A percentile compares a stretch with the other conserved stretches of the same genome.
These are phyloP conservation scores for Ceyx cyanopectus DNA, from an alignment of 2,113 vertebrate genomes.

Conservation along the genomic window DNA sequence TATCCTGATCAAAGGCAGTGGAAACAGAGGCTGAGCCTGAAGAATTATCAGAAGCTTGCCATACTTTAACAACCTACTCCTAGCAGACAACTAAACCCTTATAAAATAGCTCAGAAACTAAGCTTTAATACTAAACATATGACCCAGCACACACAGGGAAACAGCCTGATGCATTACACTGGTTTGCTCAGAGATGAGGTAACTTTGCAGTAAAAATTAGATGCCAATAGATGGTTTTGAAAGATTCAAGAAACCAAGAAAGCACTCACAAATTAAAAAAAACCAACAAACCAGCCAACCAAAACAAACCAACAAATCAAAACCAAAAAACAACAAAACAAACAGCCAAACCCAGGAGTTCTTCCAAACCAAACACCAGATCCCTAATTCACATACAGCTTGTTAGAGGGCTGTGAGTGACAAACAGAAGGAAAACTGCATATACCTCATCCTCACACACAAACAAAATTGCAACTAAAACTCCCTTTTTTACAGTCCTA, in stretches of 20 bases:
- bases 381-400: background rate
- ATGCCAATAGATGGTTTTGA: background rate
- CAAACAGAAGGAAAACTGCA: background rate
- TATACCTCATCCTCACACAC: background rate
- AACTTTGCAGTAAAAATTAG: slow-evolving; percentile 12
- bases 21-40: slow-evolving; percentile 17
- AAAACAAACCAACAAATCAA: background rate
- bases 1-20: slow-evolving; percentile 44
- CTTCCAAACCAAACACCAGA: background rate
- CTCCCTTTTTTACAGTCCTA: background rate
- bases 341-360: background rate
- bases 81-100: slow-evolving; percentile 32
- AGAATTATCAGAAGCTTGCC: slow-evolving; percentile 31
- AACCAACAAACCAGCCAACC: too few relatives aligned
- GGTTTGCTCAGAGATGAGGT: background rate
- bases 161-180: background rate
- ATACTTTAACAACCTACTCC: slow-evolving; percentile 14
- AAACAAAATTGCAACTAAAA: background rate
- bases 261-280: background rate
- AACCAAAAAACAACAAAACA: background rate
- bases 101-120: slow-evolving; percentile 46
- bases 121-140: slow-evolving; percentile 44
- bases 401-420: background rate
- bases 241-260: slow-evolving; percentile 4
- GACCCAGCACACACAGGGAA: background rate